Evolutionary conservation across 2,797 vertebrate genomes (phyloP).

Genomic region (Odontamblyopus rebecca): DNA sequence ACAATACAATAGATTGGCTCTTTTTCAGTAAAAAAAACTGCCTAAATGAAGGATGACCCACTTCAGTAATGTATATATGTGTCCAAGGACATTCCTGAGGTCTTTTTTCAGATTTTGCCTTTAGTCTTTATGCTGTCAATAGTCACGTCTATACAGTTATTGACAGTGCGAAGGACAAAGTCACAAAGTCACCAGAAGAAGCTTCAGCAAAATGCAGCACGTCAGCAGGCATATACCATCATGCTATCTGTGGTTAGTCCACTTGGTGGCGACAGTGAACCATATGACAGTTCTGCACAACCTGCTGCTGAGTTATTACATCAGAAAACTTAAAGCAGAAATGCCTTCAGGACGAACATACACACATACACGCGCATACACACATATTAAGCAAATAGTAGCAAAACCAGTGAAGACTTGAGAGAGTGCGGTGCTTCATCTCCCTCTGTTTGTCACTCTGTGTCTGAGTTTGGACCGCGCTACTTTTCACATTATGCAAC

Average conservation of each 20-base stretch:
- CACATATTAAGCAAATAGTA: constrained; percentile 64
- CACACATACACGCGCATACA: constrained; percentile 55
- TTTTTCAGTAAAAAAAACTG: not conserved
- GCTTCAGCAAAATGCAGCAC: constrained; percentile 27
- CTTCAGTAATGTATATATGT: no score
- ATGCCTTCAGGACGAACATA: constrained; percentile 62
- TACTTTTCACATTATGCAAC: constrained; percentile 45
- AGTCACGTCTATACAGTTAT: not conserved
- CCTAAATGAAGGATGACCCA: not conserved
- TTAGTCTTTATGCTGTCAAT: not conserved
- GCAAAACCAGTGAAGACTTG: constrained; percentile 46
- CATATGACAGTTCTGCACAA: constrained; percentile 42
- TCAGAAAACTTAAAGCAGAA: constrained; percentile 70
- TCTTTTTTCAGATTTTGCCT: not conserved
- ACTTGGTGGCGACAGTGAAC: constrained; percentile 65
- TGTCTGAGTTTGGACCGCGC: constrained; percentile 32
- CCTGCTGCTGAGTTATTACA: constrained; percentile 65
- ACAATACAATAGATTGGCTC: not conserved
- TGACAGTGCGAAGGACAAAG: not conserved
- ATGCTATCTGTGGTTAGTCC: constrained; percentile 31
- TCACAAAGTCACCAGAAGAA: constrained; percentile 22
- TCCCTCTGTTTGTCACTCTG: constrained; percentile 36
- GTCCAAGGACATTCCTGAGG: not conserved
- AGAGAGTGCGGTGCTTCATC: constrained; percentile 24
- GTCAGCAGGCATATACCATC: constrained; percentile 18